Evolutionary conservation across 2,797 vertebrate species (phyloP).

Genomic region (Eleutherodactylus coqui): DNA sequence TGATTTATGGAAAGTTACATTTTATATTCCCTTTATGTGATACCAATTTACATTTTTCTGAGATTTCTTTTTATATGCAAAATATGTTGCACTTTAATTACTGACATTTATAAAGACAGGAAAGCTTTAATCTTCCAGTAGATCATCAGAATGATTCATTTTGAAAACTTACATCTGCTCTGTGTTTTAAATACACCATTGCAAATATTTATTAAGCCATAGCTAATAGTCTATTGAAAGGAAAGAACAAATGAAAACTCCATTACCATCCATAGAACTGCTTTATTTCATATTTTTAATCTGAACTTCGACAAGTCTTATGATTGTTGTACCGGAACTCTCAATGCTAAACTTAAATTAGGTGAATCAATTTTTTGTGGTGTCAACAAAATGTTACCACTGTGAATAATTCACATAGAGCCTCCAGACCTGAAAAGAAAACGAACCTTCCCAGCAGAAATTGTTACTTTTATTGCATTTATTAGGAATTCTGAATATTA

Average conservation of each 20-base stretch:
- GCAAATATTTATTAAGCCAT: conserved; percentile 37
- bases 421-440: conserved; percentile 11
- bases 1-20: not conserved
- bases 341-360: conserved; percentile 42
- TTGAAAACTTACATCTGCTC: conserved; percentile 1
- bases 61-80: conserved; percentile 12
- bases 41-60: conserved; percentile 5
- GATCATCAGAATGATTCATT: conserved; percentile 30
- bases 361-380: conserved; percentile 21
- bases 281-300: conserved; percentile 45
- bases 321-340: not conserved
- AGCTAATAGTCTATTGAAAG: conserved; percentile 38
- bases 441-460: not conserved
- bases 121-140: conserved; percentile 27
- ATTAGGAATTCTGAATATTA: conserved; percentile 27
- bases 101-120: conserved; percentile 24
- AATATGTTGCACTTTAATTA: conserved; percentile 19
- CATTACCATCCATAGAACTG: conserved; percentile 23
- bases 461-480: conserved; percentile 1
- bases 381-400: conserved; percentile 35
- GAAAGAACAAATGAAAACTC: conserved; percentile 38
- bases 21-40: not conserved
- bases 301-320: conserved; percentile 40
- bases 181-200: conserved; percentile 10
- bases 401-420: conserved; percentile 33